phyloP scores from a whole-genome alignment of 1,140 invertebrate genomes.

The Charaxes varanes region DNA sequence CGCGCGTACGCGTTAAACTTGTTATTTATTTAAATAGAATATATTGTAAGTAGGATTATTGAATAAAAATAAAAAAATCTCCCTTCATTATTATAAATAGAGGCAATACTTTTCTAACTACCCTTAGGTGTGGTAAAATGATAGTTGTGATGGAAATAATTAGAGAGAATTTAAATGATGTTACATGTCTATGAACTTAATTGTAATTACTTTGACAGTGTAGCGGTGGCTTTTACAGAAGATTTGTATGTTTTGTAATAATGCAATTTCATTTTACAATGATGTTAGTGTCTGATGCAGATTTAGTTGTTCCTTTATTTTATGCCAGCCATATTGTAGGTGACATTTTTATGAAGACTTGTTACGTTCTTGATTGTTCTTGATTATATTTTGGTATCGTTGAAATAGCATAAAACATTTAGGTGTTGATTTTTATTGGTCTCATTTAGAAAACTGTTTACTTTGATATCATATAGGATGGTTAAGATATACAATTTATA shows the following conservation, averaged over 20 bases:
- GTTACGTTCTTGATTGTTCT: background rate
- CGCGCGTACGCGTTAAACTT: constrained; percentile 22
- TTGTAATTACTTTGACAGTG: constrained; percentile 32
- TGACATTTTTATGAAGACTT: background rate
- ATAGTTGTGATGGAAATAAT: constrained; percentile 62
- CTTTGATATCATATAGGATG: too few relatives aligned
- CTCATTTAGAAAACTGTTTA: too few relatives aligned
- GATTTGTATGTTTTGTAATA: constrained; percentile 62
- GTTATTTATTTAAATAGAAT: constrained; percentile 59
- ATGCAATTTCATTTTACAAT: constrained; percentile 49
- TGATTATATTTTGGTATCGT: background rate
- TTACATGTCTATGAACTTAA: constrained; percentile 45
- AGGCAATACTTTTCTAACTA: constrained; percentile 69
- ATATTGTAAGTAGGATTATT: constrained; percentile 55
- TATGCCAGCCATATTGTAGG: too few relatives aligned
- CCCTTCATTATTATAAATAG: constrained; percentile 57
- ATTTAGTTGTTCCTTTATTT: constrained; percentile 41
- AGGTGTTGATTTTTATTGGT: constrained; percentile 24
- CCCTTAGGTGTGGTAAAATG: constrained; percentile 62
- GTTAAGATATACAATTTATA: too few relatives aligned
- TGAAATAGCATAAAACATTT: constrained; percentile 4
- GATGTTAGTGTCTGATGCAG: constrained; percentile 57
- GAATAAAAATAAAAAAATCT: constrained; percentile 35
- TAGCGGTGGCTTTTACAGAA: constrained; percentile 33
- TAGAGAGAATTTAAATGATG: constrained; percentile 48